phyloP scores from a whole-genome alignment of 2,113 vertebrate species.

The Ibidorhyncha struthersii region DNA sequence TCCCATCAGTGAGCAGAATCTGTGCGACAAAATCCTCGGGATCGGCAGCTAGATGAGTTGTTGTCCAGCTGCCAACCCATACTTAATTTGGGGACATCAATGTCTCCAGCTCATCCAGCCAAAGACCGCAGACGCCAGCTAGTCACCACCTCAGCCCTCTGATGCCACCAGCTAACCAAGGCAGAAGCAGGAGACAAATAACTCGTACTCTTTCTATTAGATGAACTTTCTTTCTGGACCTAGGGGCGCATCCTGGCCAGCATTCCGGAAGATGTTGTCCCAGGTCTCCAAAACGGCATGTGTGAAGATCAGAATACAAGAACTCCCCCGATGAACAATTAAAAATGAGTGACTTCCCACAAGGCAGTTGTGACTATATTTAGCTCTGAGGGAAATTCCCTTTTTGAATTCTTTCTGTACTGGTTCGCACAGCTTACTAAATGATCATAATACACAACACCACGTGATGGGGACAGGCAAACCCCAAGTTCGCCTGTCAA shows the following conservation, averaged over 20 bases:
- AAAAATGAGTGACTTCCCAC: not conserved
- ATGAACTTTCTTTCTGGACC: not conserved
- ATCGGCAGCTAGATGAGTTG: not conserved
- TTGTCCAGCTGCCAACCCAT: not conserved
- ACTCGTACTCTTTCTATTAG: not conserved
- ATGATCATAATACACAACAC: no score
- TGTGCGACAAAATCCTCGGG: not conserved
- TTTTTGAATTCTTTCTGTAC: not conserved
- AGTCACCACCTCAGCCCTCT: not conserved
- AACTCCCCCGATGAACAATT: not conserved
- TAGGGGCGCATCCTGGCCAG: rapidly evolving
- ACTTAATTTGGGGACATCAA: not conserved
- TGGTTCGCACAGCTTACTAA: not conserved
- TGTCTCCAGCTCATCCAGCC: rapidly evolving
- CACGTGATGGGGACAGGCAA: not conserved
- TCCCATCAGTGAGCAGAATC: not conserved
- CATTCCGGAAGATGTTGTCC: not conserved
- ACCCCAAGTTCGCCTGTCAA: not conserved
- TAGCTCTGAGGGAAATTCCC: not conserved
- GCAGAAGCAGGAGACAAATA: not conserved
- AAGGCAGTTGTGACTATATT: not conserved
- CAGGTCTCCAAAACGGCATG: rapidly evolving
- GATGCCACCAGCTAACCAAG: not conserved
- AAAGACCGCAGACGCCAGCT: rapidly evolving
- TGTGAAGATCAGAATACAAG: not conserved